Evolutionary conservation across 2,113 vertebrate species (phyloP), one percentile per base, ranked within the genome.

Genomic region (Recurvirostra avosetta): DNA sequence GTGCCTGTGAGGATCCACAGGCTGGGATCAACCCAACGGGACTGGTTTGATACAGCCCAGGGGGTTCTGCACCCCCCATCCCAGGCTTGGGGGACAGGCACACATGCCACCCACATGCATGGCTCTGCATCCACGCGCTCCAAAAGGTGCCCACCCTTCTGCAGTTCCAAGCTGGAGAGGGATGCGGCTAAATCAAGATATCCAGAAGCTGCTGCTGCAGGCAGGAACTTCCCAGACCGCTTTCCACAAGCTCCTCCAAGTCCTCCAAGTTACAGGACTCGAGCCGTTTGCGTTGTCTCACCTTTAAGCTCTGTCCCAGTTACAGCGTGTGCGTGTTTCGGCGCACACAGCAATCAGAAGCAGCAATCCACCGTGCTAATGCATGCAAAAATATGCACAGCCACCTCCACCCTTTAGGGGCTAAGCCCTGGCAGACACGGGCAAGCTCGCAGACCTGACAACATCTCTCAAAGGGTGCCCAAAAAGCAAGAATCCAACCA

Each of bases 41-140:
- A 15, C 16, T 30, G 18, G 21, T 36, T 19, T 63, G 34, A 16
- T 34, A 68, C 15, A 76, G 81, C 29, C 32, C 32, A 15, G 45
- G 6, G 8, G 12, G 6, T 11, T 43, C 47, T 43, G 19, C 40
- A 74, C 1, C 12, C 73, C 17, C 20, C 21, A 40, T 13, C 6
- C 27, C 36, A 82, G 36, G 29, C 15, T 15, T 3, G 8, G 4
- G 7, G 26, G 1, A 43, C 7, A 0, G 18, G 58, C 26, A 53
- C 2, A 0, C 0, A 0, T 62, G 45, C 11, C 41, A 71, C 53
- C 15, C 43, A 50, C 25, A 26, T 0, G 0, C 22, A 2, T 0
- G 5, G 66, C 32, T 75, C 72, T 40, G 47, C n/a, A 63, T 13
- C 8, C 36, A 26, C 4, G 0, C 0, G 1, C 15, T 17, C 11